These are phyloP conservation scores for Homalodisca vitripennis DNA, from an alignment of 1,140 invertebrate genomes.

Conservation along the genomic window DNA sequence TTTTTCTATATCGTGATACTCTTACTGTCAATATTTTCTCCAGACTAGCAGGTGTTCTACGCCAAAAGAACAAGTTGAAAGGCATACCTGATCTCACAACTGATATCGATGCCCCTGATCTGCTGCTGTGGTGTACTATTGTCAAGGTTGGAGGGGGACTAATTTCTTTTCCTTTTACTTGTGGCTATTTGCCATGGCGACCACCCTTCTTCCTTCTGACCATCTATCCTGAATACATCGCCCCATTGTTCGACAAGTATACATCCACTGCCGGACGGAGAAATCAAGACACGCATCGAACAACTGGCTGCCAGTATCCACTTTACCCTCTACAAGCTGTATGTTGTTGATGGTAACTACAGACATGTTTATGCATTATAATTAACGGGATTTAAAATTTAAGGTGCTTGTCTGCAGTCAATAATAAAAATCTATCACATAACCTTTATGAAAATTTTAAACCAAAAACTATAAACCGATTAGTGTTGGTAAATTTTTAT, in stretches of 20 bases:
- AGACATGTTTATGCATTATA: too few relatives aligned
- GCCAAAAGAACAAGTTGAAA: conserved; percentile 92
- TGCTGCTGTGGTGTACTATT: conserved; percentile 83
- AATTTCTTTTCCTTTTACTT: conserved; percentile 95
- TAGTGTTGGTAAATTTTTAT: too few relatives aligned
- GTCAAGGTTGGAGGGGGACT: conserved; percentile 83
- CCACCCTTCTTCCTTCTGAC: conserved; percentile 78
- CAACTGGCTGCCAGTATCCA: conserved; percentile 79
- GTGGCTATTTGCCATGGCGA: conserved; percentile 85
- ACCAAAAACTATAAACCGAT: too few relatives aligned
- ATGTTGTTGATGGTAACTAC: conserved; percentile 96
- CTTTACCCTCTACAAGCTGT: conserved; percentile 94
- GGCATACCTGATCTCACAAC: conserved; percentile 76
- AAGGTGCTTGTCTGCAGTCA: too few relatives aligned
- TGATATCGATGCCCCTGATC: conserved; percentile 77
- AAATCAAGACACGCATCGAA: conserved; percentile 85
- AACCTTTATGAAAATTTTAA: too few relatives aligned
- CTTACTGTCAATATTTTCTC: too few relatives aligned
- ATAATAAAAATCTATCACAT: too few relatives aligned
- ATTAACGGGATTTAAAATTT: too few relatives aligned
- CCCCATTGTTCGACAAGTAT: conserved; percentile 98
- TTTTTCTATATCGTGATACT: too few relatives aligned
- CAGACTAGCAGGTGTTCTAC: conserved; percentile 89
- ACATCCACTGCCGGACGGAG: conserved; percentile 92
- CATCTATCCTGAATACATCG: conserved; percentile 96